Conservation (phyloP, 2,113 vertebrate species). For the Machaerirhynchus nigripectus region DNA sequence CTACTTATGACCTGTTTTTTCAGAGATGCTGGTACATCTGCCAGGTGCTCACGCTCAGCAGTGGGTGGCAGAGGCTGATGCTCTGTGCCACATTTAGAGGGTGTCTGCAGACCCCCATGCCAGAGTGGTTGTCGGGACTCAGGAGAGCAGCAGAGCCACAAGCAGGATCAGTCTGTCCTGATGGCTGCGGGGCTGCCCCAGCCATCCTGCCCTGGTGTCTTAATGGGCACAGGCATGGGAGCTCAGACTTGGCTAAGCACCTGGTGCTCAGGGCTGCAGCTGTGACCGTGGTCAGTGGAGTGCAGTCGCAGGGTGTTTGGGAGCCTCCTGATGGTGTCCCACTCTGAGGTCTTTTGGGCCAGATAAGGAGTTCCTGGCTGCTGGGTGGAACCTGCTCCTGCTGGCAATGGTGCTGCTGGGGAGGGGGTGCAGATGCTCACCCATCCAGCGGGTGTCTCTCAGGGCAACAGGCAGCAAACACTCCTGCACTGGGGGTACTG, state of each 20-base stretch:
- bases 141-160: accelerated
- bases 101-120: background rate
- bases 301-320: accelerated
- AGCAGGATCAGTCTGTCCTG: background rate
- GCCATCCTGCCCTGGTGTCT: background rate
- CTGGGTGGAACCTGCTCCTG: background rate
- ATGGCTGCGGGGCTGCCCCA: accelerated
- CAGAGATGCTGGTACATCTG: background rate
- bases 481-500: accelerated
- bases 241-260: background rate
- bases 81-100: background rate
- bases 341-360: background rate
- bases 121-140: accelerated
- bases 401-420: background rate
- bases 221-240: accelerated
- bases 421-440: background rate
- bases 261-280: background rate
- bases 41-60: background rate
- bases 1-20: slow-evolving; percentile 5
- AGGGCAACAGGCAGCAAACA: background rate
- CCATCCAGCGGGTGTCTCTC: background rate
- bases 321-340: accelerated
- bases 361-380: background rate
- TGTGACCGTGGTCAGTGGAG: background rate
- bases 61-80: background rate